phyloP scores from a whole-genome alignment of 2,888 invertebrate genomes.

The Pterostichus madidus region DNA sequence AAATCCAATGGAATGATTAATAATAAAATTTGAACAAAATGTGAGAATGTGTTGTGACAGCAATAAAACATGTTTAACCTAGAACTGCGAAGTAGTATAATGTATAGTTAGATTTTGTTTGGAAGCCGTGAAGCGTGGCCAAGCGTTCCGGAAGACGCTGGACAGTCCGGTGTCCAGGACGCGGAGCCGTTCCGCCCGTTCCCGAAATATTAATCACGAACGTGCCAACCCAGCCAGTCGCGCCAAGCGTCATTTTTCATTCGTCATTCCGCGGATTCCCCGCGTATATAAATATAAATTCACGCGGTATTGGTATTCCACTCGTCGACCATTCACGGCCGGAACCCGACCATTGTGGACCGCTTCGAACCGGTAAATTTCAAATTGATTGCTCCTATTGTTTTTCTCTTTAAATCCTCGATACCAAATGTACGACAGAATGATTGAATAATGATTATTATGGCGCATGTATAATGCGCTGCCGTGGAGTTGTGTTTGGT shows the following conservation, averaged over 20 bases:
- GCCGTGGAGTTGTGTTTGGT: constrained; percentile 44
- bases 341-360: constrained; percentile 30
- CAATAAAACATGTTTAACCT: constrained; percentile 17
- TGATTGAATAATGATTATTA: constrained; percentile 63
- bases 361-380: constrained; percentile 65
- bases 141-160: constrained; percentile 10
- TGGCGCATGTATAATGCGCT: constrained; percentile 42
- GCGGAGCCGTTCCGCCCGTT: background rate
- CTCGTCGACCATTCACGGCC: constrained; percentile 6
- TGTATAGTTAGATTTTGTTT: background rate
- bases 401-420: constrained; percentile 58
- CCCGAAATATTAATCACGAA: constrained; percentile 28
- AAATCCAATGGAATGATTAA: background rate
- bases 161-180: constrained; percentile 14
- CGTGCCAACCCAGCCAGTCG: background rate
- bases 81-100: background rate
- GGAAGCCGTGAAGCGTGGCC: background rate
- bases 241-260: constrained; percentile 29
- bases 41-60: background rate
- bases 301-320: constrained; percentile 47
- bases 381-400: constrained; percentile 66
- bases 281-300: constrained; percentile 45
- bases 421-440: constrained; percentile 50
- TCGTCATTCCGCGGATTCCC: constrained; percentile 37
- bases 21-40: too few species aligned